Evolutionary conservation across 2,113 vertebrate genomes (phyloP), one percentile per base, ranked within the genome.

Genomic region (Sminthopsis crassicaudata): DNA sequence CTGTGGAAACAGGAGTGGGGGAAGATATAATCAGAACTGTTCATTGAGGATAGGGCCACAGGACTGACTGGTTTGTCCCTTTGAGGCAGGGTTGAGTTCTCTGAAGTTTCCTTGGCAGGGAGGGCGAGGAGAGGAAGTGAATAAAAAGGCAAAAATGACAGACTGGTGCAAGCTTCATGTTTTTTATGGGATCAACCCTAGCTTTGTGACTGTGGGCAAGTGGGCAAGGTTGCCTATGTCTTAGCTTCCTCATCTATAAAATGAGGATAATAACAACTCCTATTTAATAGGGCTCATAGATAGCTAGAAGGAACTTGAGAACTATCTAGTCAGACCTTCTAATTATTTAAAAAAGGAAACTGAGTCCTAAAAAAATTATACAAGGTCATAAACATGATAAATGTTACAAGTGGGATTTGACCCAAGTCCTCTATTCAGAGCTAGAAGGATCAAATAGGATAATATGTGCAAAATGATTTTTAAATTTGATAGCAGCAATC

Each of bases 1-100:
- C 99, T 99, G 95, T 94, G 93, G 91, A 12, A 94, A 67, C 50
- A 51, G 50, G 50, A 6, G 9, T 84, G 46, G 93, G 91, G 57
- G 27, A 60, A 2, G 2, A 94, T 26, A 8, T 7, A 42, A n/a
- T 7, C 67, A 84, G 89, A 76, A 4, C 0, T 6, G 8, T 50
- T 26, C 8, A 8, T 67, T 88, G 84, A 91, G 26, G 10, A n/a
- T 1, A 19, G 14, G 46, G 90, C 24, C 53, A 11, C 26, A 94
- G 46, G 6, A 51, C n/a, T 27, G 48, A 0, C 67, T 6, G 53
- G 50, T 8, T 30, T 89, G 30, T 19, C 48, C 51, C 8, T 16
- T 76, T 52, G 2, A 10, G 48, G 90, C 55, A 50, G 12, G 0
- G 5, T 46, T 53, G 9, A 54, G 12, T 89, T 93, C 27, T 94